Base-by-base conservation (phyloP, 2,888 invertebrate genomes). In the Leptinotarsa haldemani region DNA sequence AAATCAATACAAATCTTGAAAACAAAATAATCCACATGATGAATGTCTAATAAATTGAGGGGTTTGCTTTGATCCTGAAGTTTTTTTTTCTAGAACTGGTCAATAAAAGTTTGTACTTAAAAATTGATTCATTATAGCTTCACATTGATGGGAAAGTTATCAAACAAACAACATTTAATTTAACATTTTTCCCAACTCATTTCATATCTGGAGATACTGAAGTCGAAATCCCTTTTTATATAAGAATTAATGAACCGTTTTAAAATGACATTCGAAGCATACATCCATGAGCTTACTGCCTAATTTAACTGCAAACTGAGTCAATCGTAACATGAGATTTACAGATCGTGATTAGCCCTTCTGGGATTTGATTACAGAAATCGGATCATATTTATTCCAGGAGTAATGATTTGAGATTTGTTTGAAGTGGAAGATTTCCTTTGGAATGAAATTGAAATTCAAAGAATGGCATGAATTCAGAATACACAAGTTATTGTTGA, bases 301-400 rank as follows among this genome's bases (percentile, higher is more conserved):
- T 78, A 79, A 80, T 81, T 81, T 80, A 78, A 75, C 78, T 80
- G 75, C 76, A 77, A 79, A 80, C 79, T 77, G 80, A 80, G 78
- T 81, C 78, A 65, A 47, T 74, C 69, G 77, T 75, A 77, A 77
- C 66, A 47, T 68, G 77, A 77, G 75, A 77, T 77, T 74, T 72
- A 70, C 68, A 73, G 71, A 75, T 73, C 77, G 70, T 72, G 75
- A 77, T 77, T 77, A 74, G 77, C 77, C 66, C 77, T 77, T 65
- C 66, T 69, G 77, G 77, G 75, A 77, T 70, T 72, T 66, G 63
- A 69, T 73, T 70, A 67, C 66, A 69, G 70, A 75, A 75, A 70
- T 71, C 69, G 40, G 40, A 61, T 61, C 61, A 61, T 40, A 61
- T 61, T 61, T n/a, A 61, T 61, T 61, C 61, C 58, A n/a, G 16